Evolutionary conservation across 64 coral and sea anemone species (phyloP).

Genomic region (Stichodactyla mertensii): DNA sequence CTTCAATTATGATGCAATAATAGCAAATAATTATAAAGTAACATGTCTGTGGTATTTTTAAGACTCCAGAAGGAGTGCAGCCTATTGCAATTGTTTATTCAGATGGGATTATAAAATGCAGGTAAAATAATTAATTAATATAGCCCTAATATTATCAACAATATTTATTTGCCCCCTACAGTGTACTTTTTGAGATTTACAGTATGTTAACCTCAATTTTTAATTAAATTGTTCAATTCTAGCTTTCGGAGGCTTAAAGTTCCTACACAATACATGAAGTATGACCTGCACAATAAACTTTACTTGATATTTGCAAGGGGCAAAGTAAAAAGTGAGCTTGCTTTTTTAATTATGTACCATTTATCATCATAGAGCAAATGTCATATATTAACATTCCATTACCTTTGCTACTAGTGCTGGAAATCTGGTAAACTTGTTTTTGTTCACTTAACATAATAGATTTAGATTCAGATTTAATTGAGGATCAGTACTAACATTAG

Average conservation of each 20-base stretch:
- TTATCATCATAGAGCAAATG: background rate
- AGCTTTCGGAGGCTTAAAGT: background rate
- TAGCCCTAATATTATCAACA: too few species aligned
- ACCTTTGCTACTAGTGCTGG: too few species aligned
- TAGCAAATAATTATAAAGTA: too few species aligned
- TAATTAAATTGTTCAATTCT: background rate
- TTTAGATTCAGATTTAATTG: too few species aligned
- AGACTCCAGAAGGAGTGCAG: background rate
- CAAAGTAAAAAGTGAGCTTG: background rate
- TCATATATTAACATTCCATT: too few species aligned
- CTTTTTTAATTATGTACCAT: background rate
- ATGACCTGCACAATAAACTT: background rate
- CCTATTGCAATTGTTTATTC: background rate
- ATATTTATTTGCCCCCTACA: too few species aligned
- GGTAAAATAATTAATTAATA: background rate
- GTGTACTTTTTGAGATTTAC: too few species aligned
- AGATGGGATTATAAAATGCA: constrained; percentile 5
- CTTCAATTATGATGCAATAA: too few species aligned
- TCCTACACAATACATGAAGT: constrained; percentile 18
- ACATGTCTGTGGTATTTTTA: background rate
- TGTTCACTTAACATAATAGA: too few species aligned
- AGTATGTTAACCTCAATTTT: background rate
- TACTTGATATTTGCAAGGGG: constrained; percentile 22
- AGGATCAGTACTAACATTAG: too few species aligned
- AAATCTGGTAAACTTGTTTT: too few species aligned